phyloP scores from a whole-genome alignment of 23 tunicate genomes.

The Halocynthia roretzi region DNA sequence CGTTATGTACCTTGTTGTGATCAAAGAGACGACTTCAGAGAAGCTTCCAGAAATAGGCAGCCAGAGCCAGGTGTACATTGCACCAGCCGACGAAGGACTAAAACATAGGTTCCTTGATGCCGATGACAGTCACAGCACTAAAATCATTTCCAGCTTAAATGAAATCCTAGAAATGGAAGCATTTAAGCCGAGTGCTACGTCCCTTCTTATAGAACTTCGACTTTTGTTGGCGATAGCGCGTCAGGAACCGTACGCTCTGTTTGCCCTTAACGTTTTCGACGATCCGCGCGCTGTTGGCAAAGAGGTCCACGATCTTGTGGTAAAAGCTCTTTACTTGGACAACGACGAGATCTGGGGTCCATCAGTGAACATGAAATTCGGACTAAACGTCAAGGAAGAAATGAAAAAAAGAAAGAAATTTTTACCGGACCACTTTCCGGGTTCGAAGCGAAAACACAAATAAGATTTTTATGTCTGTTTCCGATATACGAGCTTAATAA shows the following conservation, averaged over 20 bases:
- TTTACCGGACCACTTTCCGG: constrained; percentile 86
- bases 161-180: constrained; percentile 51
- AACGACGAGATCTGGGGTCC: constrained; percentile 98
- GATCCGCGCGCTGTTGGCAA: constrained; percentile 65
- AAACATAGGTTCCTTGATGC: constrained; percentile 47
- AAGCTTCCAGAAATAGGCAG: constrained; percentile 50
- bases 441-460: constrained; percentile 42
- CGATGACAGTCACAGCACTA: constrained; percentile 50
- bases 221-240: constrained; percentile 66
- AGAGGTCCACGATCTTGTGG: constrained; percentile 71
- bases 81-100: constrained; percentile 77
- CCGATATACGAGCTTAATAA: neutral
- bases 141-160: constrained; percentile 42
- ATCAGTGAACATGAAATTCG: constrained; percentile 80
- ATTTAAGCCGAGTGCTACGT: constrained; percentile 53
- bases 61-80: constrained; percentile 83
- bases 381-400: constrained; percentile 86
- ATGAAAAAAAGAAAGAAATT: constrained; percentile 59
- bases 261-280: constrained; percentile 69
- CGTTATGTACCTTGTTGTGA: constrained; percentile 72
- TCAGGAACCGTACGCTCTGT: constrained; percentile 67
- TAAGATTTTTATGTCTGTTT: neutral
- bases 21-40: constrained; percentile 66
- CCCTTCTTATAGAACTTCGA: constrained; percentile 73
- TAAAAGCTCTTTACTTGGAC: constrained; percentile 71